These are phyloP conservation scores for Rhodophaea formosa DNA, from an alignment of 2,888 invertebrate genomes.

Conservation along the genomic window DNA sequence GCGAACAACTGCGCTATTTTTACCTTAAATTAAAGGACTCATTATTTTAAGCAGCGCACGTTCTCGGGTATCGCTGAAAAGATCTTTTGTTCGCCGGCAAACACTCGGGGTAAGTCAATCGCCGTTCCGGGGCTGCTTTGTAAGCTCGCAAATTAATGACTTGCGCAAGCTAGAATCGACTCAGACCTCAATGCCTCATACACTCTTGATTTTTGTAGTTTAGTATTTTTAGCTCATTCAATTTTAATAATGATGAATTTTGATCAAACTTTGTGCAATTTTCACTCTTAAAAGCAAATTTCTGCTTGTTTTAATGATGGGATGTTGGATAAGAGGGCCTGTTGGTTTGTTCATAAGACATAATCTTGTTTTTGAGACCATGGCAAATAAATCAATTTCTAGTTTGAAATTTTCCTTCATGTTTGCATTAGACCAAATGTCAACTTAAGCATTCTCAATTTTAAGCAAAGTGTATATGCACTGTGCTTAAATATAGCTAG, in stretches of 20 bases:
- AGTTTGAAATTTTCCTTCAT: no score
- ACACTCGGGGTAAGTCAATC: slow-evolving; percentile 75
- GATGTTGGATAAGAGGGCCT: no score
- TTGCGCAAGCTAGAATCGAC: slow-evolving; percentile 49
- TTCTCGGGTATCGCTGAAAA: slow-evolving; percentile 61
- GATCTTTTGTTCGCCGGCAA: slow-evolving; percentile 70
- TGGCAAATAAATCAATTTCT: no score
- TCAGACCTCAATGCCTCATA: slow-evolving; percentile 52
- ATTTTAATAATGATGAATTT: not conserved
- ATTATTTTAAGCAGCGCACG: slow-evolving; percentile 71
- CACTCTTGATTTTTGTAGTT: slow-evolving; percentile 26
- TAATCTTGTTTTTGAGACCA: no score
- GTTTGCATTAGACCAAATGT: no score
- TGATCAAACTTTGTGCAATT: not conserved
- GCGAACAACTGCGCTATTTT: slow-evolving; percentile 2
- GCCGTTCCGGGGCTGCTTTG: slow-evolving; percentile 58
- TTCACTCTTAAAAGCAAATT: not conserved
- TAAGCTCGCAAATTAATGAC: slow-evolving; percentile 74
- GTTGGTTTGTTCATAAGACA: no score
- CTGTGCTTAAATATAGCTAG: no score
- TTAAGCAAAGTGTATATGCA: no score
- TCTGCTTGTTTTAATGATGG: not conserved
- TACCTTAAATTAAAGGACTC: slow-evolving; percentile 64
- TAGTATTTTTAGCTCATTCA: not conserved
- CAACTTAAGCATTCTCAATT: no score